Evolutionary conservation across 2,888 invertebrate genomes (phyloP).

Genomic region (Lycocerus yunnanus): DNA sequence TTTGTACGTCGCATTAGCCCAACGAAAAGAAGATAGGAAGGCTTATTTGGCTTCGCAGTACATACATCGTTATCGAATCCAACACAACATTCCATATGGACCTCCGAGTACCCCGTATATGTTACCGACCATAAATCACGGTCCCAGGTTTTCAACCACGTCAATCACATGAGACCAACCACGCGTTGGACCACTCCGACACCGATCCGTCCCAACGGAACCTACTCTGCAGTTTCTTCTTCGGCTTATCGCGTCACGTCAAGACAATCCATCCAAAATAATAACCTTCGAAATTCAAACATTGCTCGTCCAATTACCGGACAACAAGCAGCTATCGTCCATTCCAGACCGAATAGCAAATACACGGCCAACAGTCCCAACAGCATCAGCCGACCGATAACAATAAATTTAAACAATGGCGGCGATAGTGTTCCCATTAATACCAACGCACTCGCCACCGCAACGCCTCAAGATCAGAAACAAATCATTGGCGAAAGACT

Average conservation of each 20-base stretch:
- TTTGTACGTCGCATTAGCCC: slow-evolving; percentile 73
- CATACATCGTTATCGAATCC: slow-evolving; percentile 78
- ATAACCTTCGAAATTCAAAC: slow-evolving; percentile 67
- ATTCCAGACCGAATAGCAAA: slow-evolving; percentile 77
- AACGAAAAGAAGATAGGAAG: slow-evolving; percentile 72
- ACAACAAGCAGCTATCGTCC: slow-evolving; percentile 74
- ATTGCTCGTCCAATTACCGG: slow-evolving; percentile 85
- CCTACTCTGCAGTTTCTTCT: slow-evolving; percentile 60
- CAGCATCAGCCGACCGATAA: slow-evolving; percentile 44
- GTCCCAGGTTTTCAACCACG: slow-evolving; percentile 88
- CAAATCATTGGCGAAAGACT: slow-evolving; percentile 97
- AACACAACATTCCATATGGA: slow-evolving; percentile 74
- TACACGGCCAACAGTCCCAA: slow-evolving; percentile 78
- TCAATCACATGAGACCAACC: slow-evolving; percentile 86
- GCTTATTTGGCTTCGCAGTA: slow-evolving; percentile 71
- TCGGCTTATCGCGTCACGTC: slow-evolving; percentile 47
- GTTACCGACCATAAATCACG: slow-evolving; percentile 86
- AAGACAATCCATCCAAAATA: slow-evolving; percentile 62
- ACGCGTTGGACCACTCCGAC: slow-evolving; percentile 84
- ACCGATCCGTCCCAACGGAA: slow-evolving; percentile 70
- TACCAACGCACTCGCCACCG: slow-evolving; percentile 89
- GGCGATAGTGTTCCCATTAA: slow-evolving; percentile 79
- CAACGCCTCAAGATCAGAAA: slow-evolving; percentile 94
- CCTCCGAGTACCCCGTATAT: slow-evolving; percentile 74
- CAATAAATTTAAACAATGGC: slow-evolving; percentile 45